Evolutionary conservation across 2,888 invertebrate species (phyloP).

Genomic region (Agriotes lineatus): DNA sequence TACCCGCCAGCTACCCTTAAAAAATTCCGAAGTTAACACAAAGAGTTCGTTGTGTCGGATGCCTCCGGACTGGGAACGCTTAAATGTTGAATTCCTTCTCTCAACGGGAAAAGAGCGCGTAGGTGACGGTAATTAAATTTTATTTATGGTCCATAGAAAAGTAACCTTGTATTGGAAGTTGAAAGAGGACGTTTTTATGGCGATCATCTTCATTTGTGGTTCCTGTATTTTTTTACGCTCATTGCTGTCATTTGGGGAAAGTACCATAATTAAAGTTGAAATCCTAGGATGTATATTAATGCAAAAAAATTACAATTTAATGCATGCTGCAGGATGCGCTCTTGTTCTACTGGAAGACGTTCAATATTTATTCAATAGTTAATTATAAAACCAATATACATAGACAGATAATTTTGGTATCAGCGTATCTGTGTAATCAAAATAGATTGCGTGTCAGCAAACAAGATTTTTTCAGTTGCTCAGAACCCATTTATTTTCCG

Average conservation of each 20-base stretch:
- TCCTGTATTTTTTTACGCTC: not conserved
- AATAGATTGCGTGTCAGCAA: constrained; percentile 38
- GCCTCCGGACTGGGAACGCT: constrained; percentile 16
- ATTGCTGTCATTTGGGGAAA: too few relatives aligned
- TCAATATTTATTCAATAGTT: constrained; percentile 30
- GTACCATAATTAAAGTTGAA: too few relatives aligned
- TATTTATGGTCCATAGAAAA: not conserved
- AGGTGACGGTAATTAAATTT: constrained; percentile 5
- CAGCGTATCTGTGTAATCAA: constrained; percentile 37
- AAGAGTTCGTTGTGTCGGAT: constrained; percentile 21
- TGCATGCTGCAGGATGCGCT: too few relatives aligned
- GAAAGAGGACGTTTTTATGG: too few relatives aligned
- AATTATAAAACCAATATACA: constrained; percentile 39
- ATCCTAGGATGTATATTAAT: too few relatives aligned
- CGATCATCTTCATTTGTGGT: not conserved
- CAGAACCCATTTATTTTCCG: not conserved
- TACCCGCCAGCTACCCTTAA: constrained; percentile 41
- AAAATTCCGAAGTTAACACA: constrained; percentile 42
- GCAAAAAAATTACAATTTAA: too few relatives aligned
- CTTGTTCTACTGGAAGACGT: constrained; percentile 2
- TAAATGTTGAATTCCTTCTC: constrained; percentile 15
- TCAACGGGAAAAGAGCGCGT: not conserved
- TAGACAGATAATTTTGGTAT: constrained; percentile 30
- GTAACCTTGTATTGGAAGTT: not conserved
- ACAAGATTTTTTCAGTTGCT: constrained; percentile 26